A percentile compares a stretch with the other conserved stretches of the same genome.
phyloP scores from a whole-genome alignment of 1,140 invertebrate species.

The Eumaeus atala region DNA sequence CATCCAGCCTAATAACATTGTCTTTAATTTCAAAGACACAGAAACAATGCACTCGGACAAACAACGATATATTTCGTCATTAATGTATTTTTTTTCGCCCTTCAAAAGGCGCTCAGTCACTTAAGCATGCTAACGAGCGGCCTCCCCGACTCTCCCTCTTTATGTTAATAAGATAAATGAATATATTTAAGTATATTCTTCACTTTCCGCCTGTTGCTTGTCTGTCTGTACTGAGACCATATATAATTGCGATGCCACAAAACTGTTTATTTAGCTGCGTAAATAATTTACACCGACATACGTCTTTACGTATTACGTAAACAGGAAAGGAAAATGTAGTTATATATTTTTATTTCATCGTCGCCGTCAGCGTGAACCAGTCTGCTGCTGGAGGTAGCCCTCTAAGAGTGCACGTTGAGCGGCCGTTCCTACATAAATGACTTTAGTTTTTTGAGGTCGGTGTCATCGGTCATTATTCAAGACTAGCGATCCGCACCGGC shows the following conservation, averaged over 20 bases:
- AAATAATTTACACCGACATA: neutral
- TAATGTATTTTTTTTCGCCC: neutral
- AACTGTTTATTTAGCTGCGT: slow-evolving; percentile 6
- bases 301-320: neutral
- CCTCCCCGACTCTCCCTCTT: neutral
- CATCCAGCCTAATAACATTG: too few relatives aligned
- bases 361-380: too few relatives aligned
- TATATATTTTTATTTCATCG: too few relatives aligned
- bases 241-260: neutral
- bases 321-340: too few relatives aligned
- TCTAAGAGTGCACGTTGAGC: too few relatives aligned
- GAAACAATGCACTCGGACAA: too few relatives aligned
- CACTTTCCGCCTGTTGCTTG: slow-evolving; percentile 4
- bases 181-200: slow-evolving; percentile 2
- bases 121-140: neutral
- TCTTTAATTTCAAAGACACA: too few relatives aligned
- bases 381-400: too few relatives aligned
- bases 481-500: too few relatives aligned
- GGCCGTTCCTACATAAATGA: too few relatives aligned
- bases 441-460: too few relatives aligned
- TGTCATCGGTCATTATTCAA: too few relatives aligned
- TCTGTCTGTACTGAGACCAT: neutral
- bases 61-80: neutral
- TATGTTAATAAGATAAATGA: slow-evolving; percentile 4
- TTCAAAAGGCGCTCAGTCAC: neutral